phyloP scores from a whole-genome alignment of 2,797 vertebrate genomes.

The Hydrophis major region DNA sequence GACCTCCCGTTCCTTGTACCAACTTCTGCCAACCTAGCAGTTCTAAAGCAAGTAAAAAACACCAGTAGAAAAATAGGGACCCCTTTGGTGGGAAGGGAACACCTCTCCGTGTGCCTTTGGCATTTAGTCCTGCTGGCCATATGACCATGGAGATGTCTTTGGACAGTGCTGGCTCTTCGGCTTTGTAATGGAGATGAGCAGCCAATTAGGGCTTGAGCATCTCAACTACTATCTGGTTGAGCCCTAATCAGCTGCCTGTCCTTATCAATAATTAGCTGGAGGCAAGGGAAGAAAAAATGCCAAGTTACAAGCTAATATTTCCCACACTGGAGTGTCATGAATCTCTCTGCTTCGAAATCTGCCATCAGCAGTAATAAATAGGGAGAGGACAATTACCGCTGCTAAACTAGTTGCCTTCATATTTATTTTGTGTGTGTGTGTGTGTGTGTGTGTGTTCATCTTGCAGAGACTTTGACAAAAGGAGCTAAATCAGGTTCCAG shows the following conservation, averaged over 20 bases:
- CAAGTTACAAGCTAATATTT: background rate
- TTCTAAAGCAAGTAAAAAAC: no score
- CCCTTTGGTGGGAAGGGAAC: no score
- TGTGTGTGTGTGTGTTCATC: background rate
- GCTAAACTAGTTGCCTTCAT: constrained; percentile 40
- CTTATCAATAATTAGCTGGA: constrained; percentile 17
- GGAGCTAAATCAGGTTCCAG: background rate
- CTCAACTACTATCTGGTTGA: background rate
- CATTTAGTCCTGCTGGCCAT: no score
- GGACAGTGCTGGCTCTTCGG: no score
- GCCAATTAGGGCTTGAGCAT: constrained; percentile 17
- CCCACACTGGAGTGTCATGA: constrained; percentile 6
- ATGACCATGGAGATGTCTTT: no score
- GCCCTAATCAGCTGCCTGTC: constrained; percentile 25
- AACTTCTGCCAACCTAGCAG: no score
- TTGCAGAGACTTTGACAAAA: background rate
- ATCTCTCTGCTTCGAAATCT: constrained; percentile 8
- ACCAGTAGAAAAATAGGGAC: no score
- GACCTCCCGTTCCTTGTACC: no score
- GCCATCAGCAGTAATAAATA: constrained; percentile 37
- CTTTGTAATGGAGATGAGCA: no score
- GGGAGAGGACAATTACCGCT: constrained; percentile 32
- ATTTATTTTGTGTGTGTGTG: background rate
- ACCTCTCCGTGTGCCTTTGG: no score
- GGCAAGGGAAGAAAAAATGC: constrained; percentile 21